These are phyloP conservation scores for Drosophila lowei DNA, from an alignment of 1,140 invertebrate species.

Conservation along the genomic window DNA sequence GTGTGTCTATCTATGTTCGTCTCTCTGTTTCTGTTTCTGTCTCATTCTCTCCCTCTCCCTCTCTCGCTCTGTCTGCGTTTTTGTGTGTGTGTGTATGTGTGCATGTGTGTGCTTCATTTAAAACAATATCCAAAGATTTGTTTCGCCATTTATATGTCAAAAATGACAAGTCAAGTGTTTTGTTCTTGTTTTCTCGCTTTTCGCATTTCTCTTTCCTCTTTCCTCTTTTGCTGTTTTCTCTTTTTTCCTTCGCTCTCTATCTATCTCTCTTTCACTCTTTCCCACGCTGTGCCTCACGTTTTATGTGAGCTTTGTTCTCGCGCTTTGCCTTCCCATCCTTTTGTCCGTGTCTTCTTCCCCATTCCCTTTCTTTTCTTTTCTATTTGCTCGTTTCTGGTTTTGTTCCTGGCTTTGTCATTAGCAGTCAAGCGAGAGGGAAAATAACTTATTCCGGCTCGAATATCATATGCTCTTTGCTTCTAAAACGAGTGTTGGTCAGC, in stretches of 20 bases:
- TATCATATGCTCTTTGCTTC: constrained; percentile 17
- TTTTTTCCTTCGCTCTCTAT: neutral
- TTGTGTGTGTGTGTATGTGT: constrained; percentile 10
- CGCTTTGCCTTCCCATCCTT: constrained; percentile 6
- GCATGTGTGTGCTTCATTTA: constrained; percentile 64
- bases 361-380: constrained; percentile 21
- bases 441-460: constrained; percentile 6
- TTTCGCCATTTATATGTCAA: constrained; percentile 77
- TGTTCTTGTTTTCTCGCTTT: constrained; percentile 51
- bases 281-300: too few species aligned
- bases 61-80: neutral
- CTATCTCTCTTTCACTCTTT: too few species aligned
- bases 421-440: constrained; percentile 48
- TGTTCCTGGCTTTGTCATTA: constrained; percentile 59
- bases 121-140: constrained; percentile 81
- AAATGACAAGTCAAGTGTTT: constrained; percentile 77
- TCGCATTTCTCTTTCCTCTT: neutral
- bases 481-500: neutral
- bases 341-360: constrained; percentile 36
- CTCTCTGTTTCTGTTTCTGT: neutral
- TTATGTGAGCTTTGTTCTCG: too few species aligned
- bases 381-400: constrained; percentile 24
- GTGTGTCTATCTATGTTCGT: constrained; percentile 12
- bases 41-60: constrained; percentile 1
- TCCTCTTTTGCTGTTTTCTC: constrained; percentile 16